Conservation (phyloP, 2,113 vertebrate genomes). For the Emydocephalus ijimae region DNA sequence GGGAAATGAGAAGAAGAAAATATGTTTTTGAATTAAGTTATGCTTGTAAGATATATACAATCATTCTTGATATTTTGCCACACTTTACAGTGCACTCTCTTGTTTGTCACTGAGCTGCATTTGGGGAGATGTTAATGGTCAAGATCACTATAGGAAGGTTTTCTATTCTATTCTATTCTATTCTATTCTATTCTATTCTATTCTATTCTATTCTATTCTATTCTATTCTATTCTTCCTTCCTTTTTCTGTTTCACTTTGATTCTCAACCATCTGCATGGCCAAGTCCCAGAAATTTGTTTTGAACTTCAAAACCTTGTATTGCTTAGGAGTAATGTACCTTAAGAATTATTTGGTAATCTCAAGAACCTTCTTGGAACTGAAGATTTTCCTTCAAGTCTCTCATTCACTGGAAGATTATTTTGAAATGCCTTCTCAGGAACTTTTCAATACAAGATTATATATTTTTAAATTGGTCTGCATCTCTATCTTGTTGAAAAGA, state of each 20-base stretch:
- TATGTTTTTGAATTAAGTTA: neutral
- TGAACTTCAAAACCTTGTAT: neutral
- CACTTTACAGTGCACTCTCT: slow-evolving; percentile 4
- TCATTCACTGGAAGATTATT: neutral
- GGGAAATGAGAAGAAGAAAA: neutral
- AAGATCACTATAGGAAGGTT: neutral
- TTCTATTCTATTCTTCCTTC: neutral
- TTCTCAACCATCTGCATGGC: neutral
- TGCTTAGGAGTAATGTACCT: neutral
- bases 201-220: neutral
- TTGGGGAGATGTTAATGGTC: neutral
- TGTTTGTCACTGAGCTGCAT: neutral
- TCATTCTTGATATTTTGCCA: neutral
- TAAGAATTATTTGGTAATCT: neutral
- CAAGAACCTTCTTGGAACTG: neutral
- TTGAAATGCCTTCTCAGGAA: neutral
- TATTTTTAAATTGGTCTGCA: neutral
- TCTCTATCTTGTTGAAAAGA: neutral
- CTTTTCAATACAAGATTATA: neutral
- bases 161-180: neutral
- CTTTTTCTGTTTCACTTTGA: neutral
- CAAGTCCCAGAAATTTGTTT: neutral
- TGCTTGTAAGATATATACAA: fast-evolving
- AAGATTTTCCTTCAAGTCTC: neutral
- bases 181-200: too few relatives aligned